Percentiles rank a stretch among this genome's conserved stretches.
Conservation (phyloP, 2,797 vertebrate species). For the Gymnocypris eckloni region DNA sequence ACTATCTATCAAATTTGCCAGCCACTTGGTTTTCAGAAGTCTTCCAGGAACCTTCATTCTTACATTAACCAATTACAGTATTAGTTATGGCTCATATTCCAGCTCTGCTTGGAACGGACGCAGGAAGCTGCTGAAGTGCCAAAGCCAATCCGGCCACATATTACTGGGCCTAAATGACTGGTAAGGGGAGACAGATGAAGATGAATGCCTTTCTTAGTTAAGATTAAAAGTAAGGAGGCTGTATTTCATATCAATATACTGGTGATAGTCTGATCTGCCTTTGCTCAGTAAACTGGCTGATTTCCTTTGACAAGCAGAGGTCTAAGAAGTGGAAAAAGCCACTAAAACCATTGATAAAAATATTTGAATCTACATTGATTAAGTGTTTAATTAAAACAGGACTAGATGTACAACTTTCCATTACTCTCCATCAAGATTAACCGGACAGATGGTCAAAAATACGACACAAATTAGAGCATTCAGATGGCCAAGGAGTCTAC, state of each 20-base stretch:
- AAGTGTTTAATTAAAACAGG: background rate
- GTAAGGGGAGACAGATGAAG: conserved; percentile 25
- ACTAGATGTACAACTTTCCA: conserved; percentile 6
- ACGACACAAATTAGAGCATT: background rate
- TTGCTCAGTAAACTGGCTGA: background rate
- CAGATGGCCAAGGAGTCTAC: background rate
- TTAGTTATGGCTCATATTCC: conserved; percentile 20
- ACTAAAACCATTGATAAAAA: background rate
- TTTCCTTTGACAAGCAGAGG: background rate
- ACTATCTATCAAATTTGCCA: background rate
- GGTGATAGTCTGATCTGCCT: background rate
- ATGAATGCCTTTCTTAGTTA: conserved; percentile 8
- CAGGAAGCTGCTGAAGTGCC: conserved; percentile 3
- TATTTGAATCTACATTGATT: background rate
- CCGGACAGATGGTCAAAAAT: background rate
- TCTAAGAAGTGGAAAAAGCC: background rate
- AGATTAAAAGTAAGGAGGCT: background rate
- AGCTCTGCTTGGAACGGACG: background rate
- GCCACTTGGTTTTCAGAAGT: conserved; percentile 4
- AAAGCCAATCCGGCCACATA: background rate
- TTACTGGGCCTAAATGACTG: conserved; percentile 21
- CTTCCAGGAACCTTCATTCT: conserved; percentile 8
- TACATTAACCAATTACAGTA: conserved; percentile 26
- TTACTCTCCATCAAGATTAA: conserved; percentile 1
- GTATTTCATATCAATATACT: background rate